Evolutionary conservation across 2,113 vertebrate genomes (phyloP), one percentile per base, ranked within the genome.

Genomic region (Seriola quinqueradiata): DNA sequence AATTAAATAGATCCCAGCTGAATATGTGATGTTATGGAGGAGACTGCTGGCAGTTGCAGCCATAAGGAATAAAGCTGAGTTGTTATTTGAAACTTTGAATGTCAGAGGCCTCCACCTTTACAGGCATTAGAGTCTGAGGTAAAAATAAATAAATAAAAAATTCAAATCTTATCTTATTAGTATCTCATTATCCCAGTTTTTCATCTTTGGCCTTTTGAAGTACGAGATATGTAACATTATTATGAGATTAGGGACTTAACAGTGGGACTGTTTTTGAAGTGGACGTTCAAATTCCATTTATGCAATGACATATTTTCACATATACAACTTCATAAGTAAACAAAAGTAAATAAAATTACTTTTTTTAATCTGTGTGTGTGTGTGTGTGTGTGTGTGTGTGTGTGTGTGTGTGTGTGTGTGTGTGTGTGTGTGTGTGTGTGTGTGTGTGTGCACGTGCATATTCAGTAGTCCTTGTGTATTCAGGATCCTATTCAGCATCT

Each of bases 71-170:
- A 17, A 86, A 82, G 70, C 65, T 58, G n/a, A 8, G 64, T 64
- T 16, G 54, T 71, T 79, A 82, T 63, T 69, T 82, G 34, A 70
- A 66, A 82, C 57, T 40, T 34, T 28, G 34, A 66, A 66, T 77
- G 72, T 77, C 63, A 70, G 50, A 60, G 48, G 42, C 70, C 58
- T 57, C 61, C 60, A 28, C 21, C 63, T 60, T 55, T 66, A 28
- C 16, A 73, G 67, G 17, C 42, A 48, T 65, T 66, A 63, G 58
- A 70, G 9, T 50, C 28, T 11, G 10, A 67, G 70, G 61, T 40
- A 1, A 61, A 59, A 48, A 46, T 6, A 42, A 42, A 42, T 8
- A 28, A 28, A 28, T 28, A 42, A 11, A 71, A 58, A 75, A 73
- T 19, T 58, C 11, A 40, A 58, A 70, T 57, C 46, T 60, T 59